Evolutionary conservation across 2,113 vertebrate species (phyloP).

Genomic region (Cephalopholis sonnerati): DNA sequence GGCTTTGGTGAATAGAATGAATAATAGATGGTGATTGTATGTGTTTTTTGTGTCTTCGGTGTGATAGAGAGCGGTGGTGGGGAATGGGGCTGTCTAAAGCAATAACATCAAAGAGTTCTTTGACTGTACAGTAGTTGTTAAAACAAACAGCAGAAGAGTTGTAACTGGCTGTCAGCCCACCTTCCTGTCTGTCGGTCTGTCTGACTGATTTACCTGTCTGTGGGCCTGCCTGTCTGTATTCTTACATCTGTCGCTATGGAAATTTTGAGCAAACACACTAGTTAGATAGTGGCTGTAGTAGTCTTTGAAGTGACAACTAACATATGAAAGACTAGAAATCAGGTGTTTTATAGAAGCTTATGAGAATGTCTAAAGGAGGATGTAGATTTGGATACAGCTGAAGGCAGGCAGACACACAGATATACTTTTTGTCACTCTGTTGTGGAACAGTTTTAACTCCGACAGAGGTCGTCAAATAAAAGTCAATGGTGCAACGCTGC

Average conservation of each 20-base stretch:
- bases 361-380: background rate
- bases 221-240: background rate
- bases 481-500: too few relatives aligned
- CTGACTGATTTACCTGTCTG: slow-evolving; percentile 4
- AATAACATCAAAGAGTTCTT: slow-evolving; percentile 53
- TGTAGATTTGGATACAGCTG: background rate
- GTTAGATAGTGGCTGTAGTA: background rate
- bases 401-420: too few relatives aligned
- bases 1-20: slow-evolving; percentile 56
- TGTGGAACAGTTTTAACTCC: too few relatives aligned
- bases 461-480: too few relatives aligned
- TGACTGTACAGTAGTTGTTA: slow-evolving; percentile 6
- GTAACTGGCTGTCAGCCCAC: slow-evolving; percentile 18
- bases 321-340: background rate
- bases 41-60: slow-evolving; percentile 36
- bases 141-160: slow-evolving; percentile 29
- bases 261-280: background rate
- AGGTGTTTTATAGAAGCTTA: background rate
- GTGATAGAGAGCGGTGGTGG: slow-evolving; percentile 28
- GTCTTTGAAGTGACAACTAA: background rate
- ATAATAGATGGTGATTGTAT: slow-evolving; percentile 65
- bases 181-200: background rate
- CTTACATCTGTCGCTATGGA: background rate
- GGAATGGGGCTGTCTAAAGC: slow-evolving; percentile 44
- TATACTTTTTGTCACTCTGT: too few relatives aligned